Percentiles rank a stretch among this genome's conserved stretches.
phyloP scores from a whole-genome alignment of 1,140 invertebrate genomes.

The Drosophila nasuta region DNA sequence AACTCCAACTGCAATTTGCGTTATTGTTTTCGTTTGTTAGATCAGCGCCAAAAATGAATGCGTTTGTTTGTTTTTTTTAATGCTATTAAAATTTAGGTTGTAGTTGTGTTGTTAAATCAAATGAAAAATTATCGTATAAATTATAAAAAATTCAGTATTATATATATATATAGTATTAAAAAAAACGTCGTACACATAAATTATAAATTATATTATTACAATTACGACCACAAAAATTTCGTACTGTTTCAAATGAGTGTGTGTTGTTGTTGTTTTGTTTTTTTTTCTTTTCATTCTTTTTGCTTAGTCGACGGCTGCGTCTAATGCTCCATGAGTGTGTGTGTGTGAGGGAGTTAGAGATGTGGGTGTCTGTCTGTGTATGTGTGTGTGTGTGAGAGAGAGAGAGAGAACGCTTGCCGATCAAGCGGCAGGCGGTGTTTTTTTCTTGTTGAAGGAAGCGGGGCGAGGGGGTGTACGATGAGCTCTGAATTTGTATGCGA shows the following conservation, averaged over 20 bases:
- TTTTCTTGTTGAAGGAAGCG: background rate
- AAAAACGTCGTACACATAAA: slow-evolving; percentile 79
- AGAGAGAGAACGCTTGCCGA: slow-evolving; percentile 37
- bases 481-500: slow-evolving; percentile 62
- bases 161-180: slow-evolving; percentile 76
- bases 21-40: background rate
- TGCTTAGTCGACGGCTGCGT: slow-evolving; percentile 29
- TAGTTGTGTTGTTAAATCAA: slow-evolving; percentile 55
- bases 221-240: slow-evolving; percentile 81
- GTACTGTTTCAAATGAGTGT: slow-evolving; percentile 73
- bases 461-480: slow-evolving; percentile 37
- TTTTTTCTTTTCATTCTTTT: slow-evolving; percentile 41
- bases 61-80: slow-evolving; percentile 5
- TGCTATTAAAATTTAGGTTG: slow-evolving; percentile 60
- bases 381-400: slow-evolving; percentile 35
- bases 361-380: slow-evolving; percentile 7
- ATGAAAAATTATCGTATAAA: slow-evolving; percentile 79
- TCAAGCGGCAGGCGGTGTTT: background rate
- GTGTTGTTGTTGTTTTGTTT: slow-evolving; percentile 54
- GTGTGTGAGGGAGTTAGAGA: slow-evolving; percentile 10
- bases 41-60: slow-evolving; percentile 34
- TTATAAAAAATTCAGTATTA: slow-evolving; percentile 82
- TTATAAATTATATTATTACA: slow-evolving; percentile 84
- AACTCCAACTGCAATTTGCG: slow-evolving; percentile 12
- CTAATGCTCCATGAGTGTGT: slow-evolving; percentile 35